These are phyloP conservation scores for Sylvicola fuscatus DNA, from an alignment of 2,888 invertebrate species.

Conservation along the genomic window DNA sequence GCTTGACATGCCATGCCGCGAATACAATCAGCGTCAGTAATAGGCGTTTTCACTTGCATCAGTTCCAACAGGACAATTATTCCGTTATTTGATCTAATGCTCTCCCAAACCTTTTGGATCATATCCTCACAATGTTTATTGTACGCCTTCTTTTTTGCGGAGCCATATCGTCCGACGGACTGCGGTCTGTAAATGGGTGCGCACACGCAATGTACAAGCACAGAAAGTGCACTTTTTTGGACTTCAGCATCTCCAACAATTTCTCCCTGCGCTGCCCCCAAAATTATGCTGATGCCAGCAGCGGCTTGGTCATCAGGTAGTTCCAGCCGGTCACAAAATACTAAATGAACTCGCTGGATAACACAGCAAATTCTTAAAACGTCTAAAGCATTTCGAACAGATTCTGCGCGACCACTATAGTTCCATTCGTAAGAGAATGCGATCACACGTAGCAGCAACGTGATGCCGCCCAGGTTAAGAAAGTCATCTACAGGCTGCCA, in stretches of 20 bases:
- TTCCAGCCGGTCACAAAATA: slow-evolving; percentile 55
- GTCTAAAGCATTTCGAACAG: slow-evolving; percentile 63
- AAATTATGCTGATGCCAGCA: slow-evolving; percentile 59
- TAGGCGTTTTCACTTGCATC: slow-evolving; percentile 81
- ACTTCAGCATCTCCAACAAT: slow-evolving; percentile 80
- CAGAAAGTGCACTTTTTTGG: slow-evolving; percentile 73
- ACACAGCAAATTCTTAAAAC: slow-evolving; percentile 80
- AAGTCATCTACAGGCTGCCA: slow-evolving; percentile 87
- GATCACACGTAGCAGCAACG: slow-evolving; percentile 64
- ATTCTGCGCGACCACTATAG: slow-evolving; percentile 67
- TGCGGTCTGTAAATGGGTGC: slow-evolving; percentile 55
- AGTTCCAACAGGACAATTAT: slow-evolving; percentile 85
- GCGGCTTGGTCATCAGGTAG: slow-evolving; percentile 57
- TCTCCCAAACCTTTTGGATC: slow-evolving; percentile 85
- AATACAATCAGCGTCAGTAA: slow-evolving; percentile 91
- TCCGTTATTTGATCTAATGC: slow-evolving; percentile 82
- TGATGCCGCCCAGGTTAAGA: slow-evolving; percentile 61
- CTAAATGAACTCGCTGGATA: slow-evolving; percentile 55
- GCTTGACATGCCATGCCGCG: slow-evolving; percentile 86
- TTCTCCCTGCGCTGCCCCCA: slow-evolving; percentile 80
- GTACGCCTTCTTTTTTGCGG: slow-evolving; percentile 33
- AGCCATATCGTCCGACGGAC: slow-evolving; percentile 28
- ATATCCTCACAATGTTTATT: slow-evolving; percentile 59
- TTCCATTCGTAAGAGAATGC: slow-evolving; percentile 85
- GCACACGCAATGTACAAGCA: slow-evolving; percentile 86